These are phyloP conservation scores for Enteromius treurensis DNA, from an alignment of 2,797 vertebrate genomes.

Conservation along the genomic window DNA sequence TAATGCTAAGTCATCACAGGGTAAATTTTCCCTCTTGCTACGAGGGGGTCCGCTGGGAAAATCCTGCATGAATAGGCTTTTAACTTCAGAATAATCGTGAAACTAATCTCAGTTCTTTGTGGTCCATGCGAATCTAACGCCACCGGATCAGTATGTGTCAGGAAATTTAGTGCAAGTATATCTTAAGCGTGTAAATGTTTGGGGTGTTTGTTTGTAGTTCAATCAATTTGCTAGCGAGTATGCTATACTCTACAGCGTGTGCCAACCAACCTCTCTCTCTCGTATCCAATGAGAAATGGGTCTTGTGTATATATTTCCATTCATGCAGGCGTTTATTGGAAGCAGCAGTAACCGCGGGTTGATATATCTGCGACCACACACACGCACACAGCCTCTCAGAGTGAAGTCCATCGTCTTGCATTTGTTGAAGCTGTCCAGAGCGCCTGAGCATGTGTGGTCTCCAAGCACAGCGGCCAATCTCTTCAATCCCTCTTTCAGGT, in stretches of 20 bases:
- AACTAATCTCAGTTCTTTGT: slow-evolving; percentile 7
- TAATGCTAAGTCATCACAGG: neutral
- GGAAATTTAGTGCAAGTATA: neutral
- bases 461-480: neutral
- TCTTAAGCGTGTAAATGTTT: neutral
- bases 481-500: slow-evolving; percentile 28
- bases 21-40: neutral
- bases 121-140: neutral
- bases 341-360: slow-evolving; percentile 20
- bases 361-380: slow-evolving; percentile 44
- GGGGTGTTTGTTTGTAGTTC: slow-evolving; percentile 7
- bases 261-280: neutral
- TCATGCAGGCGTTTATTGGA: neutral
- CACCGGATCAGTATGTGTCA: neutral
- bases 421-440: slow-evolving; percentile 28
- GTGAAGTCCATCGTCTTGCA: slow-evolving; percentile 30
- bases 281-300: neutral
- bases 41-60: neutral
- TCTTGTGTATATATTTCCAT: slow-evolving; percentile 16
- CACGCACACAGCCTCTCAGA: slow-evolving; percentile 7
- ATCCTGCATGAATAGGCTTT: slow-evolving; percentile 13
- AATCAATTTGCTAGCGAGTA: neutral
- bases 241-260: neutral
- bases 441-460: slow-evolving; percentile 36
- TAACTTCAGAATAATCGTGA: neutral